Evolutionary conservation across 1,140 invertebrate genomes (phyloP), one percentile per base, ranked within the genome.

Genomic region (Elymnias hypermnestra): DNA sequence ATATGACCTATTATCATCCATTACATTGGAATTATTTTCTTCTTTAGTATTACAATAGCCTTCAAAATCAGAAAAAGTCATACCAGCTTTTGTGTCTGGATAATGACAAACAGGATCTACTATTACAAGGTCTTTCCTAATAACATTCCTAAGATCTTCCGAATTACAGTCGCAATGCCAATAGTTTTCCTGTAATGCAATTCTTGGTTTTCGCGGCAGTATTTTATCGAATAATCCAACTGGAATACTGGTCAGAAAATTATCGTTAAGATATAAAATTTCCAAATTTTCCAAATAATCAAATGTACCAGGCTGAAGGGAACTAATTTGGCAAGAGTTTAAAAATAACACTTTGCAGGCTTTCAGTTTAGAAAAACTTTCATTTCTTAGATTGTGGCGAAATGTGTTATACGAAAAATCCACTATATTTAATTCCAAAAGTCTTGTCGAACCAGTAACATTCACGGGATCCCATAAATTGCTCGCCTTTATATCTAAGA

Each of bases 321-420:
- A 45, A 39, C 57, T 59, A 23, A 85, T 83, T 12, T 55, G 50
- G 49, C 72, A 83, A 17, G 53, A 69, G 48, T 70, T 72, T 1
- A 85, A 53, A 57, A 62, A 74, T 12, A 85, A 38, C 12, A 61
- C 39, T 57, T 56, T 66, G 35, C 76, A 81, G n/a, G 51, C 38
- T 26, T 38, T 28, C 1, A 84, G 26, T 9, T 53, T 52, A 5
- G 40, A 47, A 61, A 84, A 84, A 44, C 68, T 79, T 3, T 53
- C 17, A 6, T 49, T 52, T 8, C 44, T 49, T 7, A 83, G 40
- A 17, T 65, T 57, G 35, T 61, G 56, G 15, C 54, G 29, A 43
- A 85, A 83, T 13, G 37, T 31, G 21, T 84, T 84, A 3, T 13
- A 51, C 2, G 76, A 76, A 39, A 83, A 73, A 56, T 79, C 74